These are phyloP conservation scores for Tachina lurida DNA, from an alignment of 2,888 invertebrate species.

Conservation along the genomic window DNA sequence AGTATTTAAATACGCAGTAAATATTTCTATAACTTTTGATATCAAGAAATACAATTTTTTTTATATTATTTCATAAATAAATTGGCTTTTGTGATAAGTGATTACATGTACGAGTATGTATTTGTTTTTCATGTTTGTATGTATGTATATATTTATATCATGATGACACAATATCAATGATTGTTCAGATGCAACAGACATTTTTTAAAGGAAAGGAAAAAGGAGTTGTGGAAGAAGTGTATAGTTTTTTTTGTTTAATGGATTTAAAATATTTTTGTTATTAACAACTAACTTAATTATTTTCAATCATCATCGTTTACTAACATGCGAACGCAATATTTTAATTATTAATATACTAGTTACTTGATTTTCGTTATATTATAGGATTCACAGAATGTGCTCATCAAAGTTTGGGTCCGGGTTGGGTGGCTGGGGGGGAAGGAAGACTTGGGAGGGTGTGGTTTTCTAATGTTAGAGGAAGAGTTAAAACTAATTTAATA, in stretches of 20 bases:
- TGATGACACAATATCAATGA: constrained; percentile 72
- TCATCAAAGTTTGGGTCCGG: constrained; percentile 72
- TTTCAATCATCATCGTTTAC: constrained; percentile 16
- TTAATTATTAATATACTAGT: constrained; percentile 13
- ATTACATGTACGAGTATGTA: no score
- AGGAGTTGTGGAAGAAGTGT: constrained; percentile 29
- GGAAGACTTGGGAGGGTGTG: constrained; percentile 24
- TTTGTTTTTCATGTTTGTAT: constrained; percentile 26
- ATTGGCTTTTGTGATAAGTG: constrained; percentile 20
- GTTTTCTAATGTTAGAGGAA: not conserved
- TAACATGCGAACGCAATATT: constrained; percentile 4
- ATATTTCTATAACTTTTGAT: not conserved
- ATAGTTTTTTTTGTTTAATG: constrained; percentile 19
- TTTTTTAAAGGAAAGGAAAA: constrained; percentile 50
- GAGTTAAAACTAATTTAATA: constrained; percentile 37
- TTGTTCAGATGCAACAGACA: constrained; percentile 78
- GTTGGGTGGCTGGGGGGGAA: not conserved
- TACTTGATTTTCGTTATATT: constrained; percentile 71
- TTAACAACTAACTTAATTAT: constrained; percentile 15
- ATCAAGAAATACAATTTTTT: not conserved
- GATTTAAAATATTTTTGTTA: constrained; percentile 1
- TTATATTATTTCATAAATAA: not conserved
- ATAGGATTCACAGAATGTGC: constrained; percentile 81
- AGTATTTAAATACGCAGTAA: not conserved
- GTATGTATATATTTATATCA: constrained; percentile 13